Evolutionary conservation across 2,797 vertebrate genomes (phyloP).

Genomic region (Smutsia gigantea): DNA sequence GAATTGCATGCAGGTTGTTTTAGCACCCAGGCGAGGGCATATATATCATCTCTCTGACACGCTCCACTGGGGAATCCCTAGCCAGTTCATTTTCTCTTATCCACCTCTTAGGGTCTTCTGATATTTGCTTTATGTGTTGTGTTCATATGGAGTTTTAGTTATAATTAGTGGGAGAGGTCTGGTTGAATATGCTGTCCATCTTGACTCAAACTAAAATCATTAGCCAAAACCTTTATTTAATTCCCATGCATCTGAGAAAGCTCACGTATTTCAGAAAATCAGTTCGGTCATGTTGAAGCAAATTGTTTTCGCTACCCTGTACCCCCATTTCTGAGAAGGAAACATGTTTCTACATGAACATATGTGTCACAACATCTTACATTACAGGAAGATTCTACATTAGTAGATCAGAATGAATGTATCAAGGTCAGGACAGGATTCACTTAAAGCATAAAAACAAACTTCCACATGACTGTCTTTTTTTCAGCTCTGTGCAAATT

Average conservation of each 20-base stretch:
- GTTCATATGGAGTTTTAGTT: neutral
- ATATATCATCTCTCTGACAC: neutral
- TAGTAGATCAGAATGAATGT: slow-evolving; percentile 42
- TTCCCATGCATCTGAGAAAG: slow-evolving; percentile 3
- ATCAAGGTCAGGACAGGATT: slow-evolving; percentile 76
- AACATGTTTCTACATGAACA: slow-evolving; percentile 54
- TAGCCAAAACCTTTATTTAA: slow-evolving; percentile 20
- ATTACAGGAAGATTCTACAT: slow-evolving; percentile 54
- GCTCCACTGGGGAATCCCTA: neutral
- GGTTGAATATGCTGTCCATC: neutral
- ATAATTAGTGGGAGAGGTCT: neutral
- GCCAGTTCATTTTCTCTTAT: neutral
- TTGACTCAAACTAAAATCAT: slow-evolving; percentile 26
- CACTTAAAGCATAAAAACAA: slow-evolving; percentile 75
- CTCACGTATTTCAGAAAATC: neutral
- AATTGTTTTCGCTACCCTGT: neutral
- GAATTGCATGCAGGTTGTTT: neutral
- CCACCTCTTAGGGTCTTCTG: neutral
- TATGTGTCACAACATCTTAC: slow-evolving; percentile 66
- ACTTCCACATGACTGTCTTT: slow-evolving; percentile 68
- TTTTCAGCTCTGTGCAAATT: slow-evolving; percentile 66
- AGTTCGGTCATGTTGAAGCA: neutral
- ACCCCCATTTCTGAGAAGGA: slow-evolving; percentile 53
- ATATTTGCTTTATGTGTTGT: neutral
- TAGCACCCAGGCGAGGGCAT: neutral